Base-by-base conservation (phyloP, 2,888 invertebrate species). In the Rosalia funebris region DNA sequence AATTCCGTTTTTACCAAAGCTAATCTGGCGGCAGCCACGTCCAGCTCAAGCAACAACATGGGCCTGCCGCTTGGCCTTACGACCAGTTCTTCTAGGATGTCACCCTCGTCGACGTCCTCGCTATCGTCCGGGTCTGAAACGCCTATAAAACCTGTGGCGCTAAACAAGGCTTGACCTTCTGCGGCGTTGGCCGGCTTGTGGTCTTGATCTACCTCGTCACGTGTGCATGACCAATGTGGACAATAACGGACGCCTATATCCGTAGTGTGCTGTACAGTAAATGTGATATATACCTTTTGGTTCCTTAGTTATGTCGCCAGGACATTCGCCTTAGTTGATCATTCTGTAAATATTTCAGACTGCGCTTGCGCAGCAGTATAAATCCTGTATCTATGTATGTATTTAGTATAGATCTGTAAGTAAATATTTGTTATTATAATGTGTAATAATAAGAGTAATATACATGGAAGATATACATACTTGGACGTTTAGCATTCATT, bases 51-150 rank as follows among this genome's bases (percentile, higher is more conserved):
- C 48, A 71, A 71, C 57, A 62, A 66, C 55, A 17, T 55, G 17
- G 72, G 75, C 62, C 81, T 69, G 82, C 86, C 69, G 79, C 84
- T 65, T 82, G 87, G 61, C 80, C 85, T 62, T 81, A 84, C 72
- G 77, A 84, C 72, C 76, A 85, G 67, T 81, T 79, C 76, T 42
- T 76, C 79, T 57, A 80, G 86, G 65, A 85, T 87, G 75, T 87
- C 88, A 14, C 87, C 88, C 39, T 87, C 87, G 54, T 87, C 86
- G 57, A 87, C 87, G 50, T 87, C 86, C 64, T 84, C 87, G 71
- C 73, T 83, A 62, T 80, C 87, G 78, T 82, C 88, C 73, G 77
- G 89, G 73, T 76, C 84, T n/a, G 83, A 84, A 57, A 83, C 84
- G 19, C 83, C 88, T 70, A 74, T 85, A 42, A 82, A 82, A 66